Base-by-base conservation (phyloP, 2,888 invertebrate species). In the Acronicta alni region DNA sequence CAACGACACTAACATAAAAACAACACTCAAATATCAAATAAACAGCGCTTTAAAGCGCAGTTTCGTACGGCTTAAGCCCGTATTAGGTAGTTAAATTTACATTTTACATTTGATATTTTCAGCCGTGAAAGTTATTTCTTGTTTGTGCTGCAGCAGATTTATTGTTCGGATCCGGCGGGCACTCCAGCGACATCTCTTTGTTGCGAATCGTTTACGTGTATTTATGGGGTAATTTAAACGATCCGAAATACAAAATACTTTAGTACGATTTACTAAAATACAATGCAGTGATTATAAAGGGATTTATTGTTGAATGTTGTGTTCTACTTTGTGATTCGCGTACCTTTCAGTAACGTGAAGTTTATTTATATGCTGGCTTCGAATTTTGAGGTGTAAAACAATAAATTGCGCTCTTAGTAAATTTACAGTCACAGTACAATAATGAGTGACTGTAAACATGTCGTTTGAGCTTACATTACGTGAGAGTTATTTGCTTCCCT, bases 11-110 rank as follows among this genome's bases (percentile, higher is more conserved):
- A 85, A 87, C 89, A 90, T 90, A 92, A 92, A 92, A 92, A 91
- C 90, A 88, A 88, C 90, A 91, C 89, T 90, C 89, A 90, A 88
- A 89, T 88, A 81, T 85, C 86, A 88, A 89, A 92, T 90, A 91
- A 92, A 90, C 90, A 91, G 84, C 82, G 85, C 87, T 90, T 89
- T 88, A 86, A 85, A 90, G 87, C 89, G 85, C 85, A 87, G 85
- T 88, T 85, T 85, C 83, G 85, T 85, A 72, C 82, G 80, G 84
- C 88, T 89, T 86, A 85, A 88, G 84, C 84, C 84, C 89, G 91
- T 88, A 93, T 92, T 93, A 93, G 92, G 92, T 89, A 90, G 88
- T 93, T 92, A 92, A 91, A 92, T 93, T 92, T 92, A 92, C 92
- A 92, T 91, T 92, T 91, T 89, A 88, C 91, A 90, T 92, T 92